Conservation (phyloP, 2,797 vertebrate species). For the Siniperca obscura region DNA sequence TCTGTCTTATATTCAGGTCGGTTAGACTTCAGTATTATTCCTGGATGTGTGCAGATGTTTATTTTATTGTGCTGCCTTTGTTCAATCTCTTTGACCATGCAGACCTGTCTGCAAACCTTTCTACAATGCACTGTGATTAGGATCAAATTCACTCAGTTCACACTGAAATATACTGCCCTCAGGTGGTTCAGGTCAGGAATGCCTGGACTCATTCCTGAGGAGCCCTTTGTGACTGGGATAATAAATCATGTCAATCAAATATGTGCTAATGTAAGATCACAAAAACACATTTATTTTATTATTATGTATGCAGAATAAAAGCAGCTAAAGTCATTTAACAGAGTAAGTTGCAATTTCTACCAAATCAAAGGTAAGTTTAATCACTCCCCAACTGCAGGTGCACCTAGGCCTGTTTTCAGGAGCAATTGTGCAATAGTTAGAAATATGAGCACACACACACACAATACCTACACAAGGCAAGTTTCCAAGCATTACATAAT, state of each 20-base stretch:
- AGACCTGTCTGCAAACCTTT: neutral
- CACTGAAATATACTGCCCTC: constrained; percentile 54
- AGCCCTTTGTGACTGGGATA: neutral
- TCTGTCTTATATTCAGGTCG: neutral
- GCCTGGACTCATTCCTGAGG: neutral
- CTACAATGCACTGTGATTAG: neutral
- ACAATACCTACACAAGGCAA: neutral
- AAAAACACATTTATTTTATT: neutral
- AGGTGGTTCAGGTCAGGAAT: constrained; percentile 37
- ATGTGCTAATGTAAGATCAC: neutral
- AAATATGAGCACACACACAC: constrained; percentile 6
- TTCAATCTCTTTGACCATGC: neutral
- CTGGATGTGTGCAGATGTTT: neutral
- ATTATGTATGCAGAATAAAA: neutral
- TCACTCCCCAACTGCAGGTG: neutral
- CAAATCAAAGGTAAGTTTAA: neutral
- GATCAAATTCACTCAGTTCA: neutral
- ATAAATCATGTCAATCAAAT: neutral
- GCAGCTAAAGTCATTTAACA: neutral
- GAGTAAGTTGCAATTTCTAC: neutral
- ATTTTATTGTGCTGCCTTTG: neutral
- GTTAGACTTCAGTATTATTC: neutral
- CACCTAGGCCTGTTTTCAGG: constrained; percentile 1
- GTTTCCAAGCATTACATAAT: constrained; percentile 33
- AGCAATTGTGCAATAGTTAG: neutral